These are phyloP conservation scores for Fistularia tabacaria DNA, from an alignment of 2,797 vertebrate genomes.

Conservation along the genomic window DNA sequence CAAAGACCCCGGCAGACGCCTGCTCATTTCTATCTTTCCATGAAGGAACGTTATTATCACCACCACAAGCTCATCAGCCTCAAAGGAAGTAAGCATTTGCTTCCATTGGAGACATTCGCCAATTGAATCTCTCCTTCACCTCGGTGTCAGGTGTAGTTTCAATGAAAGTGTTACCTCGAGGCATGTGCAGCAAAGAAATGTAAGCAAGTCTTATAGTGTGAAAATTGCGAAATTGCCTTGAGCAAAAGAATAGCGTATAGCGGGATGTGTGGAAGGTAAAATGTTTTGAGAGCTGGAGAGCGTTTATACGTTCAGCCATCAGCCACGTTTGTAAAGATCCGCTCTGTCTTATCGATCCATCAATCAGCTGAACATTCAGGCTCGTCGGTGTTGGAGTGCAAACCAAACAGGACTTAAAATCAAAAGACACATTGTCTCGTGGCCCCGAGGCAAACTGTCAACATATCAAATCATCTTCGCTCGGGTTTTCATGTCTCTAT, in stretches of 20 bases:
- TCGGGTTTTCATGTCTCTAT: no score
- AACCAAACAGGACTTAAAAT: constrained; percentile 6
- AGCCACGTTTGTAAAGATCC: constrained; percentile 10
- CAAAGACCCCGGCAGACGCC: constrained; percentile 28
- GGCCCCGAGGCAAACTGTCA: background rate
- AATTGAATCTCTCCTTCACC: constrained; percentile 20
- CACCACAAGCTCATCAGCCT: constrained; percentile 23
- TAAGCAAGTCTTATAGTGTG: constrained; percentile 11
- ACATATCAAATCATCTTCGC: background rate
- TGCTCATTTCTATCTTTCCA: constrained; percentile 38
- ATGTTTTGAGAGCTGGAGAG: constrained; percentile 4
- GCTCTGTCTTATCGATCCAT: constrained; percentile 1
- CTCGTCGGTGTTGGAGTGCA: constrained; percentile 7
- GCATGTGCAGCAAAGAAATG: constrained; percentile 20
- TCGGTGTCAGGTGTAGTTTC: constrained; percentile 1
- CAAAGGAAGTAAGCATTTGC: constrained; percentile 22
- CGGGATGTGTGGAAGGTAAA: constrained; percentile 11
- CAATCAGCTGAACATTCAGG: constrained; percentile 2
- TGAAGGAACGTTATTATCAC: constrained; percentile 26
- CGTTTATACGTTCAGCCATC: background rate
- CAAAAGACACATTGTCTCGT: constrained; percentile 1
- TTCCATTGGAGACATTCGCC: constrained; percentile 8
- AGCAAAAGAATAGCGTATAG: constrained; percentile 11
- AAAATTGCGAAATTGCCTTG: constrained; percentile 5
- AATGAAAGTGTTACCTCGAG: constrained; percentile 32